Evolutionary conservation across 2,888 invertebrate genomes (phyloP).

Genomic region (Empis stercorea): DNA sequence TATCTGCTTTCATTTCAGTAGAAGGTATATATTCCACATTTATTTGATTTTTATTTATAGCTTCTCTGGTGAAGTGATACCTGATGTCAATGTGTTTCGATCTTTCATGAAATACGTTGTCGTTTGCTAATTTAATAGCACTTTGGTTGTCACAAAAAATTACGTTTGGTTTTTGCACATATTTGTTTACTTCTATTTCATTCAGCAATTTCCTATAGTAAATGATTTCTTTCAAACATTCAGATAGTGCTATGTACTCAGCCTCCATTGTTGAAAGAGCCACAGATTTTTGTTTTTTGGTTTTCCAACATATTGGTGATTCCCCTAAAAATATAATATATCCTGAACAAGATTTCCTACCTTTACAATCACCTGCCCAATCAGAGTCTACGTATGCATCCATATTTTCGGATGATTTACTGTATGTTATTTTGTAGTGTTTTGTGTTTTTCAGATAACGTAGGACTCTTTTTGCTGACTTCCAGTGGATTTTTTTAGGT

Average conservation of each 20-base stretch:
- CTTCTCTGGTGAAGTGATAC: background rate
- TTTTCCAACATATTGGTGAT: background rate
- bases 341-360: slow-evolving; percentile 1
- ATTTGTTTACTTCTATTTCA: no score
- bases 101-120: slow-evolving; percentile 2
- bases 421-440: background rate
- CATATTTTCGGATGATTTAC: background rate
- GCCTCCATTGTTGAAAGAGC: slow-evolving; percentile 4
- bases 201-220: no score
- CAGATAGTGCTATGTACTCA: slow-evolving; percentile 1
- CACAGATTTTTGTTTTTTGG: background rate
- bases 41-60: background rate
- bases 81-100: slow-evolving; percentile 3
- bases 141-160: slow-evolving; percentile 4
- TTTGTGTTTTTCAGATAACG: no score
- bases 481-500: slow-evolving; percentile 3
- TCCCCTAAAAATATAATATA: background rate
- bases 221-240: background rate
- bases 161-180: background rate
- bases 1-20: background rate
- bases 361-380: slow-evolving; percentile 1
- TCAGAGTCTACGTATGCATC: background rate
- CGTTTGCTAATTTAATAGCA: background rate
- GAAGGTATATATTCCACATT: background rate
- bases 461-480: slow-evolving; percentile 1